A percentile compares a stretch with the other conserved stretches of the same genome.
Conservation (phyloP, 1,140 invertebrate species). For the Nasonia longicornis region DNA sequence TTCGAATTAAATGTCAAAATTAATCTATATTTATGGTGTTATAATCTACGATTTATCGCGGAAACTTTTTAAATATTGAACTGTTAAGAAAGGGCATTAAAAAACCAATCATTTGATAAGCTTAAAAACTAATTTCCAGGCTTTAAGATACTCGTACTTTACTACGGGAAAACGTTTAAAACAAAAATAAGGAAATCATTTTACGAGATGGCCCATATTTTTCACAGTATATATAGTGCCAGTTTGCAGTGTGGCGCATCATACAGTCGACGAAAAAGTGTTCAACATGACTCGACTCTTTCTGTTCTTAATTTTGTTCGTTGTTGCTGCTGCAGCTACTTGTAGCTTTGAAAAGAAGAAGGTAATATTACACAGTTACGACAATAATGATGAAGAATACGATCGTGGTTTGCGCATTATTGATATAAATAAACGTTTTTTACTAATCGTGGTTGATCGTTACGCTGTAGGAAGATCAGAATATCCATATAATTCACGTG, state of each 20-base stretch:
- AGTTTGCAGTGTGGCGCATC: neutral
- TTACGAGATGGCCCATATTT: neutral
- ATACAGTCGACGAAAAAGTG: neutral
- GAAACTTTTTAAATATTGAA: neutral
- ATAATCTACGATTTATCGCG: neutral
- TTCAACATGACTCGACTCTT: neutral
- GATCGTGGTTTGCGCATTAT: conserved; percentile 2
- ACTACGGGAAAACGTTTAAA: neutral
- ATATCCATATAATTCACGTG: conserved; percentile 36
- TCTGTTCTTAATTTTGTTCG: conserved; percentile 11
- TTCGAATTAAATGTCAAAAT: neutral
- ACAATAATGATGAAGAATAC: conserved; percentile 15
- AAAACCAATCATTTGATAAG: conserved; percentile 57
- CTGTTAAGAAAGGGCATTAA: conserved; percentile 13
- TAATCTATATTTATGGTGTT: neutral
- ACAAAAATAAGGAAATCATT: neutral
- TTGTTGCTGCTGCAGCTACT: neutral
- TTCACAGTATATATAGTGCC: neutral
- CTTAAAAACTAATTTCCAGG: conserved; percentile 1
- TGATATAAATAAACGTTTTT: conserved; percentile 22
- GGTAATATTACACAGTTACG: conserved; percentile 31
- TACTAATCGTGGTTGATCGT: conserved; percentile 33
- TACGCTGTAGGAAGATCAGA: conserved; percentile 27
- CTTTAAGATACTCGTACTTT: neutral
- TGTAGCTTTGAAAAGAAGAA: conserved; percentile 30